Base-by-base conservation (phyloP, 1,140 invertebrate species). In the Sarcophaga bullata region DNA sequence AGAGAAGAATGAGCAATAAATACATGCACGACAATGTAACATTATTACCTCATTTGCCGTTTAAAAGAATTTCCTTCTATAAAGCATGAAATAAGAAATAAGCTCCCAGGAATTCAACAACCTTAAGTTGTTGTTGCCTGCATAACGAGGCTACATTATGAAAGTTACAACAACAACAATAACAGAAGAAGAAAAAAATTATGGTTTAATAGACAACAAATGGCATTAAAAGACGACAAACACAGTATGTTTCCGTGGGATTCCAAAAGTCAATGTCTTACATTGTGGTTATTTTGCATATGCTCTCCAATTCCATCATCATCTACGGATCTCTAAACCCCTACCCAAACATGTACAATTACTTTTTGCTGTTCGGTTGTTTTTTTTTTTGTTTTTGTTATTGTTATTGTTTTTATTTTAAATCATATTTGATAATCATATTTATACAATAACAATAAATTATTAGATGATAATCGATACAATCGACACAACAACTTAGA, bases 221-320 rank as follows among this genome's bases (percentile, higher is more conserved):
- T 68, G 9, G 19, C 6, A 68, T 19, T 8, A 25, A 68, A 37
- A 68, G 17, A 68, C 17, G 15, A 68, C 17, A 68, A n/a, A 25
- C 17, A 68, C 54, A 19, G 62, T 19, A 19, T 68, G 17, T 68
- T 68, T 68, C 62, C 62, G 62, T 68, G 62, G 62, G 62, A 68
- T 68, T 19, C 17, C 62, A 68, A 68, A 68, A 68, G 62, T 68
- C 62, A 68, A 68, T 68, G 62, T n/a, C 62, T 68, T 68, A 68
- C 19, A 19, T 68, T 68, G 62, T 68, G 62, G 62, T 68, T 68
- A 68, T 68, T 68, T 68, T 68, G 62, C 62, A 68, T 68, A 68
- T n/a, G 25, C 25, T 37, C 25, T 37, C 25, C 25, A 37, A 37
- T 37, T 37, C 25, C 25, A 37, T 37, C 25, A 37, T 37, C 25